These are phyloP conservation scores for Anthopleura sola DNA, from an alignment of 64 coral and sea anemone species.

Conservation along the genomic window DNA sequence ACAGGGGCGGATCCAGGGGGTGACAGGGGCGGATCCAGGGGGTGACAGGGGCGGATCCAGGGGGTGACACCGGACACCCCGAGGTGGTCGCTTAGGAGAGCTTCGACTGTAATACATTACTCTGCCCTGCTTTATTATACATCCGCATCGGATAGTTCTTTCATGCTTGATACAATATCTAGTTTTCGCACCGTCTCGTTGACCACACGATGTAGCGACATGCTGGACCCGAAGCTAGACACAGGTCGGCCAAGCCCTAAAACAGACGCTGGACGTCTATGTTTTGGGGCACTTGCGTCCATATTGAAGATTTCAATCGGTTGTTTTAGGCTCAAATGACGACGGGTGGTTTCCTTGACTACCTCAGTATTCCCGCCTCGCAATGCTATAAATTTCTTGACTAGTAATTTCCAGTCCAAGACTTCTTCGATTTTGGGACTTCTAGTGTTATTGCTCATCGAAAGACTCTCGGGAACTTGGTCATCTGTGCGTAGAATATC, in stretches of 20 bases:
- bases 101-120: neutral
- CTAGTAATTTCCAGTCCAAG: slow-evolving; percentile 50
- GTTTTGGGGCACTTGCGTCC: neutral
- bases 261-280: slow-evolving; percentile 25
- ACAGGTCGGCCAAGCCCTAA: slow-evolving; percentile 14
- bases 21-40: too few species aligned
- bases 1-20: too few species aligned
- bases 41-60: too few species aligned
- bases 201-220: slow-evolving; percentile 64
- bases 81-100: too few species aligned
- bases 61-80: too few species aligned
- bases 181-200: slow-evolving; percentile 44
- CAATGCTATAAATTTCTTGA: slow-evolving; percentile 42
- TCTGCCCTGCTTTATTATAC: neutral
- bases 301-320: neutral
- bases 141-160: slow-evolving; percentile 21
- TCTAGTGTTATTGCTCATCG: slow-evolving; percentile 37
- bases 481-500: slow-evolving; percentile 82
- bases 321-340: slow-evolving; percentile 12
- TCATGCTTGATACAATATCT: slow-evolving; percentile 58
- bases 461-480: slow-evolving; percentile 34
- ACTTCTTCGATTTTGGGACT: slow-evolving; percentile 44
- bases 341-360: neutral
- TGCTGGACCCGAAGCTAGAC: slow-evolving; percentile 45
- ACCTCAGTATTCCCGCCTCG: neutral